phyloP scores from a whole-genome alignment of 2,113 vertebrate species.

The Dermatemys mawii region DNA sequence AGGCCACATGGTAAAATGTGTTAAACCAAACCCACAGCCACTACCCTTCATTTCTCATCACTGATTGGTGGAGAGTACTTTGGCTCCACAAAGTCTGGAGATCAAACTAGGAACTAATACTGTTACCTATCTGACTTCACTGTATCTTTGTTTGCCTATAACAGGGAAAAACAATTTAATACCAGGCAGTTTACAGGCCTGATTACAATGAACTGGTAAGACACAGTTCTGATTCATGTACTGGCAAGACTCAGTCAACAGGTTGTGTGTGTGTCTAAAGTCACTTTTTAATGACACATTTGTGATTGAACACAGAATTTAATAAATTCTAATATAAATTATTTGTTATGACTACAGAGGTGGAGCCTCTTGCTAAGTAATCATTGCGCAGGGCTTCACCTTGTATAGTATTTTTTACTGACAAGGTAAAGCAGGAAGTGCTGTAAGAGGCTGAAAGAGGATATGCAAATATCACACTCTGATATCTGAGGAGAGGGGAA shows the following conservation, averaged over 20 bases:
- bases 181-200: constrained; percentile 25
- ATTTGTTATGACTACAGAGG: neutral
- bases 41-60: neutral
- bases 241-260: constrained; percentile 26
- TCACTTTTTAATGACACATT: constrained; percentile 20
- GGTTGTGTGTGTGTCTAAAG: constrained; percentile 13
- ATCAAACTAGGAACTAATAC: neutral
- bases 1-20: neutral
- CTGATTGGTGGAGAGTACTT: neutral
- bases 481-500: neutral
- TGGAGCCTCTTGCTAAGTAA: constrained; percentile 36
- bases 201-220: neutral
- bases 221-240: neutral
- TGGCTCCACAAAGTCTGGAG: constrained; percentile 43
- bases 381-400: constrained; percentile 17
- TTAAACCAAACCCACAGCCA: constrained; percentile 9
- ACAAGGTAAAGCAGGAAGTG: constrained; percentile 27
- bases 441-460: constrained; percentile 30
- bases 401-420: constrained; percentile 25
- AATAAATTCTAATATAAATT: neutral
- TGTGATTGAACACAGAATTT: constrained; percentile 52
- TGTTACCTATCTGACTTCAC: constrained; percentile 11
- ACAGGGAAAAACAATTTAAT: constrained; percentile 48
- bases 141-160: constrained; percentile 50
- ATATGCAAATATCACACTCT: constrained; percentile 40